Percentiles rank a stretch among this genome's conserved stretches.
Conservation (phyloP, 35 echinoderm and acorn worm species). For the Heliocidaris tuberculata region DNA sequence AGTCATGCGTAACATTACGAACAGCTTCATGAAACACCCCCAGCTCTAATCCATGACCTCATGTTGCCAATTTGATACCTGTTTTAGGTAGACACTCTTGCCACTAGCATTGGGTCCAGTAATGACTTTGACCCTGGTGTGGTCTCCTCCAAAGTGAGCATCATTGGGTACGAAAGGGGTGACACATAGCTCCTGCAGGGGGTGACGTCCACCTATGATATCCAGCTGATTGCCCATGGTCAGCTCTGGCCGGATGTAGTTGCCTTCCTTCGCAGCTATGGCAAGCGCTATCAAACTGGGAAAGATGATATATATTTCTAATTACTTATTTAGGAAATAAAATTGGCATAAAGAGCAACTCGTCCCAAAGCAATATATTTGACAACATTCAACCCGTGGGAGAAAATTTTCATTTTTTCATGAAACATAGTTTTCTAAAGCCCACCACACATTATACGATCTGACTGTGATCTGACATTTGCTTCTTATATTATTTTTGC, state of each 20-base stretch:
- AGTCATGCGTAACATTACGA: too few relatives aligned
- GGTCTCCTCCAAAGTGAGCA: slow-evolving; percentile 60
- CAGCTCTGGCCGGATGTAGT: slow-evolving; percentile 79
- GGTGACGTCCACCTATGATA: slow-evolving; percentile 80
- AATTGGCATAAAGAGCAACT: not conserved
- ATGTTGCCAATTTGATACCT: slow-evolving; percentile 49
- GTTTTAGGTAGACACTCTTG: slow-evolving; percentile 97
- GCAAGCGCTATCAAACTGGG: slow-evolving; percentile 73
- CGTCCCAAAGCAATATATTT: not conserved
- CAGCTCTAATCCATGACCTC: too few relatives aligned
- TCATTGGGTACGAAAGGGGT: slow-evolving; percentile 89
- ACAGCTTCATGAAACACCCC: too few relatives aligned
- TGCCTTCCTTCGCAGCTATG: slow-evolving; percentile 75
- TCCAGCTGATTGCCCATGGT: slow-evolving; percentile 67
- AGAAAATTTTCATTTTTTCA: too few relatives aligned
- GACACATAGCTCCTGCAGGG: slow-evolving; percentile 93
- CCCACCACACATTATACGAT: too few relatives aligned
- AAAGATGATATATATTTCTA: not conserved
- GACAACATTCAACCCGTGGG: too few relatives aligned
- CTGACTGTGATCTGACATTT: too few relatives aligned
- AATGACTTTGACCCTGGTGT: slow-evolving; percentile 84
- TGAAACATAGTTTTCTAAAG: too few relatives aligned
- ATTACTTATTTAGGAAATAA: not conserved
- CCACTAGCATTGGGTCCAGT: slow-evolving; percentile 98
- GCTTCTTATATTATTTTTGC: too few relatives aligned